These are phyloP conservation scores for Drosophila leonis DNA, from an alignment of 2,888 invertebrate species.

Conservation along the genomic window DNA sequence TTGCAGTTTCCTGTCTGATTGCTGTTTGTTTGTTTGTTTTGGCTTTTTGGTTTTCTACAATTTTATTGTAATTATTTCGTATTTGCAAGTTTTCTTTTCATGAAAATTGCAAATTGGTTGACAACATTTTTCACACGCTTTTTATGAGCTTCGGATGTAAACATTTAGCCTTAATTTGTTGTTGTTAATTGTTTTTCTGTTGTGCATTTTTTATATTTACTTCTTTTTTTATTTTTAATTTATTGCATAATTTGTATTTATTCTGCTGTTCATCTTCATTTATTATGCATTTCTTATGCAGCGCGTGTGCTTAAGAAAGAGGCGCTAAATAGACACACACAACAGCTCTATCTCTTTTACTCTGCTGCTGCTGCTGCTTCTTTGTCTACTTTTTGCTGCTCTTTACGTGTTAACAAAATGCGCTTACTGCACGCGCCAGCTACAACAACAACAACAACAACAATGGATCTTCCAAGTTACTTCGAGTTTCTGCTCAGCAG, in stretches of 20 bases:
- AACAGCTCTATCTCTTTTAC: constrained; percentile 14
- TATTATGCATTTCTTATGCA: constrained; percentile 26
- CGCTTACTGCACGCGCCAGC: constrained; percentile 39
- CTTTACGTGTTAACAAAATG: constrained; percentile 45
- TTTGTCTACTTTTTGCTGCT: constrained; percentile 19
- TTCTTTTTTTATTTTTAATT: background rate
- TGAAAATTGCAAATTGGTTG: constrained; percentile 69
- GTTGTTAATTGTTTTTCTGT: constrained; percentile 14
- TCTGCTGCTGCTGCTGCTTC: constrained; percentile 10
- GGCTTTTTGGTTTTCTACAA: constrained; percentile 55
- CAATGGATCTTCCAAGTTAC: constrained; percentile 24
- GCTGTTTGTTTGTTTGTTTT: constrained; percentile 39
- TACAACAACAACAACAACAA: constrained; percentile 18
- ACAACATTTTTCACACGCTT: constrained; percentile 75
- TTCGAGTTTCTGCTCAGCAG: constrained; percentile 2
- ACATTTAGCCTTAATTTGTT: constrained; percentile 72
- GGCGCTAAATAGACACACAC: constrained; percentile 46
- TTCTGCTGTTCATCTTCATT: constrained; percentile 20
- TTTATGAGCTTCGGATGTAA: constrained; percentile 75
- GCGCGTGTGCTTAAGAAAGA: constrained; percentile 41
- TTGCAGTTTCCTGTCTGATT: constrained; percentile 71
- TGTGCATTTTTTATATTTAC: background rate
- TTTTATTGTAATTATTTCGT: constrained; percentile 66
- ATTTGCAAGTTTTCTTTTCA: constrained; percentile 54
- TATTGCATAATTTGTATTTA: constrained; percentile 23